Percentiles rank a stretch among this genome's conserved stretches.
Conservation (phyloP, 2,797 vertebrate genomes). For the Acanthopagrus latus region DNA sequence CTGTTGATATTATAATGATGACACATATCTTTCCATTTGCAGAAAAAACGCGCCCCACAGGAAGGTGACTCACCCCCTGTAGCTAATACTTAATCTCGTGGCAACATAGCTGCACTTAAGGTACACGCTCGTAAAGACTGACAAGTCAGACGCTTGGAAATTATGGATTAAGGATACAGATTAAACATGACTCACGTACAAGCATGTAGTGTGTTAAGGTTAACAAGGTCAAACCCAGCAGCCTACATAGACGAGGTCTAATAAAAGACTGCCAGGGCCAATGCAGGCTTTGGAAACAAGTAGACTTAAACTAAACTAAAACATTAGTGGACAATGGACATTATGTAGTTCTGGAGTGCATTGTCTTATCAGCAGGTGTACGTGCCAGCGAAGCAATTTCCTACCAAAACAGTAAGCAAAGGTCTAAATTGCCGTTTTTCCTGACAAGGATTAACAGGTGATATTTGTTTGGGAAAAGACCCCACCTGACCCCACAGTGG, state of each 20-base stretch:
- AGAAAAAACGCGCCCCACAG: background rate
- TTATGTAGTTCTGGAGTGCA: background rate
- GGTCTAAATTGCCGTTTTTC: background rate
- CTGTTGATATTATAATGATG: too few relatives aligned
- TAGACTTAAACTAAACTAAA: background rate
- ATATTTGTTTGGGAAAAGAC: background rate
- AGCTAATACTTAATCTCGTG: background rate
- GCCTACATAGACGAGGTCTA: background rate
- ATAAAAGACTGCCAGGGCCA: background rate
- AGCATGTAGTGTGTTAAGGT: slow-evolving; percentile 19
- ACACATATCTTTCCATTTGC: background rate
- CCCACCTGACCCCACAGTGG: background rate
- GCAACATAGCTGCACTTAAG: slow-evolving; percentile 17
- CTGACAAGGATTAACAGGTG: background rate
- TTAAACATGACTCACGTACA: slow-evolving; percentile 66
- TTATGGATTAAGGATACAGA: slow-evolving; percentile 72
- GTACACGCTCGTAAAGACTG: slow-evolving; percentile 20
- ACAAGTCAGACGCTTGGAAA: slow-evolving; percentile 55
- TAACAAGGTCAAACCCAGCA: slow-evolving; percentile 43
- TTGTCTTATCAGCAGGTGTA: background rate
- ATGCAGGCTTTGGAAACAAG: too few relatives aligned
- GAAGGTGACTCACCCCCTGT: background rate
- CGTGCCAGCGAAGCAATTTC: background rate
- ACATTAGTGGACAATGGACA: background rate
- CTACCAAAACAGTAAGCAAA: background rate